Evolutionary conservation across 2,888 invertebrate species (phyloP).

Genomic region (Volucella inanis): DNA sequence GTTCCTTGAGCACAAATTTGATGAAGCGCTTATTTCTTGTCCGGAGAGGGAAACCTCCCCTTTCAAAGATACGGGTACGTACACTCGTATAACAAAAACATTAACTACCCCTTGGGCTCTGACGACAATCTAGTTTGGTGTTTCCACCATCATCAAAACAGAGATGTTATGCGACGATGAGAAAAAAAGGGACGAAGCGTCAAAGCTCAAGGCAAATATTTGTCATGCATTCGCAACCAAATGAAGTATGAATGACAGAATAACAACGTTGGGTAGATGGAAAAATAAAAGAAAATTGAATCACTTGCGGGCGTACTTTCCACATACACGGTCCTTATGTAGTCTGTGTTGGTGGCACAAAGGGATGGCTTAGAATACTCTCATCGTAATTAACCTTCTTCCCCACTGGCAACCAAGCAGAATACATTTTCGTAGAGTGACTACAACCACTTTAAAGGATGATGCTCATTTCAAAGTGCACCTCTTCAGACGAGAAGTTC

Average conservation of each 20-base stretch:
- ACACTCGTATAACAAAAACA: background rate
- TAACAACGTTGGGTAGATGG: conserved; percentile 51
- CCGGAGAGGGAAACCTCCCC: background rate
- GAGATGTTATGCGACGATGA: background rate
- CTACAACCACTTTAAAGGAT: conserved; percentile 62
- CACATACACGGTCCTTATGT: conserved; percentile 48
- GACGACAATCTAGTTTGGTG: conserved; percentile 18
- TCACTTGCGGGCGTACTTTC: conserved; percentile 59
- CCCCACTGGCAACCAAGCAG: conserved; percentile 13
- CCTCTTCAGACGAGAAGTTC: conserved; percentile 19
- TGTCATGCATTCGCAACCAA: conserved; percentile 67
- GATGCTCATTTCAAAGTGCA: conserved; percentile 65
- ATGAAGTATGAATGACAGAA: conserved; percentile 70
- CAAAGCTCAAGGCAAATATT: conserved; percentile 62
- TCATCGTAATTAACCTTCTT: background rate
- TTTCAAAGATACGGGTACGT: conserved; percentile 8
- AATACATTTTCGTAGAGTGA: conserved; percentile 48
- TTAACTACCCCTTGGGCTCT: conserved; percentile 17
- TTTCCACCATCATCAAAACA: background rate
- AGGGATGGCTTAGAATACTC: conserved; percentile 42
- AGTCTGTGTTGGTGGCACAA: conserved; percentile 4
- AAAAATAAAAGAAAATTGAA: conserved; percentile 58
- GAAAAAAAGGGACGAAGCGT: background rate
- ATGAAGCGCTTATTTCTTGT: conserved; percentile 31
- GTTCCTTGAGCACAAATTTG: conserved; percentile 44